These are phyloP conservation scores for Anolis apletophallus DNA, from an alignment of 2,797 vertebrate genomes.

Conservation along the genomic window DNA sequence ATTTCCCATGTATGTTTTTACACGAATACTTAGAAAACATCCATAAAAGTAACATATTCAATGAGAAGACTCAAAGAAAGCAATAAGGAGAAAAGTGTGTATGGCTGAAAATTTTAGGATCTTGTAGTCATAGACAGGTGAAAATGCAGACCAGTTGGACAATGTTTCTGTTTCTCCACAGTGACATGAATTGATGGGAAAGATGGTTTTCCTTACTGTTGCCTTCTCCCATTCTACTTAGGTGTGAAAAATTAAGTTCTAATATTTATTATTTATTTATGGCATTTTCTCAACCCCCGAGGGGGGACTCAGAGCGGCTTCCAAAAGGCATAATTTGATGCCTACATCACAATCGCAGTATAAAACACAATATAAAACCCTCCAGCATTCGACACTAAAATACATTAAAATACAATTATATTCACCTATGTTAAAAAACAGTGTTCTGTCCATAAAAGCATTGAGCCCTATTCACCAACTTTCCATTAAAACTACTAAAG, in stretches of 20 bases:
- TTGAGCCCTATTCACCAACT: too few species aligned
- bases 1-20: conserved; percentile 27
- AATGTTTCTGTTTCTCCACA: neutral
- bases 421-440: too few species aligned
- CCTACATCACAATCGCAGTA: too few species aligned
- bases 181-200: neutral
- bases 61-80: neutral
- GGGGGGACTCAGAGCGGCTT: too few species aligned
- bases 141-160: neutral
- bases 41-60: neutral
- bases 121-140: neutral
- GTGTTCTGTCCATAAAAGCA: too few species aligned
- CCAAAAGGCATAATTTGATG: too few species aligned
- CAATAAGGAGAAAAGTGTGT: conserved; percentile 26
- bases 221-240: neutral
- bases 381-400: too few species aligned
- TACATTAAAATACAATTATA: too few species aligned
- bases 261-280: too few species aligned
- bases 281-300: too few species aligned
- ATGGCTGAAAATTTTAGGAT: neutral
- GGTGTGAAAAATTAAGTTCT: neutral
- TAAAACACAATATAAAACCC: too few species aligned
- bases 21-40: neutral
- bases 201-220: neutral
- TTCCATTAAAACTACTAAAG: too few species aligned